Percentiles rank a stretch among this genome's conserved stretches.
Evolutionary conservation across 2,888 invertebrate species (phyloP).

Genomic region (Machimus atricapillus): DNA sequence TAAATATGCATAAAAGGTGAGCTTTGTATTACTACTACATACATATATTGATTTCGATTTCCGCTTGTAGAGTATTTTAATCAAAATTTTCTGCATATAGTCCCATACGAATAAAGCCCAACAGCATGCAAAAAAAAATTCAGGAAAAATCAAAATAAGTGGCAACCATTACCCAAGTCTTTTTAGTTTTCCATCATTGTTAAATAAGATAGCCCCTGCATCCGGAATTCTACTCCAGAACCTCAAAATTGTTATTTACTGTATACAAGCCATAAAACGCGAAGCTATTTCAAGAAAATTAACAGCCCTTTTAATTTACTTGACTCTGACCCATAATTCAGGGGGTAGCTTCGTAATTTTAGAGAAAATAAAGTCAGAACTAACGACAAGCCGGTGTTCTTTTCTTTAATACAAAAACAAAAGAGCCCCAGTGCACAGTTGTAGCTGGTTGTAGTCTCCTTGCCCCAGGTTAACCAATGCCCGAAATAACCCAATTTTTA

Average conservation of each 20-base stretch:
- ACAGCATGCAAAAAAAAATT: background rate
- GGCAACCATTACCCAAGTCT: background rate
- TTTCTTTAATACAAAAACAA: background rate
- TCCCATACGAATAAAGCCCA: background rate
- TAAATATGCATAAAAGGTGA: no score
- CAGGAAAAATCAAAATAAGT: background rate
- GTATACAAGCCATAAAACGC: background rate
- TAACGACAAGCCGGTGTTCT: background rate
- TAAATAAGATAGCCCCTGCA: background rate
- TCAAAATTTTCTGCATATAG: background rate
- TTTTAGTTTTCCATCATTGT: background rate
- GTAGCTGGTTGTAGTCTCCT: background rate
- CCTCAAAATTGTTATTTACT: slow-evolving; percentile 22
- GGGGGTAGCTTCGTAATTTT: background rate
- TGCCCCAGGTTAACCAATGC: background rate
- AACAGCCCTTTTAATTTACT: slow-evolving; percentile 34
- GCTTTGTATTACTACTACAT: background rate
- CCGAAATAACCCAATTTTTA: slow-evolving; percentile 29
- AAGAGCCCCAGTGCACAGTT: background rate
- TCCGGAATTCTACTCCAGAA: background rate
- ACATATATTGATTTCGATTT: no score
- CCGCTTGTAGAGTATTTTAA: background rate
- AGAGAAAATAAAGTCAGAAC: background rate
- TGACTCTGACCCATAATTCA: slow-evolving; percentile 19
- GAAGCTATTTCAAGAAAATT: slow-evolving; percentile 19